Evolutionary conservation across 2,113 vertebrate species (phyloP), one percentile per base, ranked within the genome.

Genomic region (Psettodes erumei): DNA sequence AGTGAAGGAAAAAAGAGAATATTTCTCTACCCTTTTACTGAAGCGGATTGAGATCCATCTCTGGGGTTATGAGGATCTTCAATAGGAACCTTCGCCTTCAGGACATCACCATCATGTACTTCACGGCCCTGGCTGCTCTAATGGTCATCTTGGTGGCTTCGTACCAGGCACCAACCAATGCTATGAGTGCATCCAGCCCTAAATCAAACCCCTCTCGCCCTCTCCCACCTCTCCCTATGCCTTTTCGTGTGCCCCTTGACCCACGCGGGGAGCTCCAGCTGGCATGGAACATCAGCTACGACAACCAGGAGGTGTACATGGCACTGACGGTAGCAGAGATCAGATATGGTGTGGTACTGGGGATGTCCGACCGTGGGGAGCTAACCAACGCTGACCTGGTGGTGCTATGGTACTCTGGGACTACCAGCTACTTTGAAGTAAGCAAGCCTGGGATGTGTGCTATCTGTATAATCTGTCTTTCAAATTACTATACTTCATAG

Each of bases 211-310:
- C 25, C 13, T 48, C 66, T 45, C 33, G 7, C n/a, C 13, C 74
- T 28, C 70, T 84, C 1, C 90, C 81, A 0, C 73, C 51, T 27
- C 85, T 91, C 32, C 18, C 89, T 25, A 95, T 97, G 85, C 95
- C 96, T 8, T 97, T 96, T 79, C 94, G 55, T 0, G 88, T 97
- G 19, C 95, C 91, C 3, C 92, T 99, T 15, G 97, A 99, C 75
- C 96, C 97, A 0, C 84, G 84, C 0, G 95, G 95, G 2, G 32
- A 92, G 50, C 89, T 98, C 12, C 90, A 95, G 75, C 94, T 99
- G n/a, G 94, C 94, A 23, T 99, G 98, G 97, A 97, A 98, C 0
- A 67, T 98, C 90, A 98, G 96, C 88, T 98, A 98, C 0, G 11
- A 68, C 0, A 47, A 82, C 48, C 90, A 96, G 86, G 92, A 79